Conservation (phyloP, 1,140 invertebrate genomes). For the Sminthurinus signatus region DNA sequence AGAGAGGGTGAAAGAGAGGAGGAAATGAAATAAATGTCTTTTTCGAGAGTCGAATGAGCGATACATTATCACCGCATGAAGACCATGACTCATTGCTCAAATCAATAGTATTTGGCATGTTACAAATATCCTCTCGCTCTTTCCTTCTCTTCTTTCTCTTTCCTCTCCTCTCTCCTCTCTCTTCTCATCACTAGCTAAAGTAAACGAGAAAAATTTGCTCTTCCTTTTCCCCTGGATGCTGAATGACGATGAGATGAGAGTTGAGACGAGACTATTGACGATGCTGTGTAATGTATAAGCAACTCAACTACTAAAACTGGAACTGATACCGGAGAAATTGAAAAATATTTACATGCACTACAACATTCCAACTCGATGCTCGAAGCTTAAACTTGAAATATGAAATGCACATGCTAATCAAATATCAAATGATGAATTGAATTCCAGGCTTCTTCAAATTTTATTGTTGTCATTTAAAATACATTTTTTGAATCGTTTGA, state of each 20-base stretch:
- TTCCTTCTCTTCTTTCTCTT: slow-evolving; percentile 13
- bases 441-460: too few relatives aligned
- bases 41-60: slow-evolving; percentile 25
- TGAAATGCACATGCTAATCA: too few relatives aligned
- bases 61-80: slow-evolving; percentile 32
- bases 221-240: slow-evolving; percentile 3
- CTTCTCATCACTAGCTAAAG: neutral
- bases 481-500: too few relatives aligned
- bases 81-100: slow-evolving; percentile 31
- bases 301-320: too few relatives aligned
- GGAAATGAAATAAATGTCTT: slow-evolving; percentile 23
- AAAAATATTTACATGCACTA: too few relatives aligned
- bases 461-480: too few relatives aligned
- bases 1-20: slow-evolving; percentile 2
- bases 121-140: slow-evolving; percentile 23
- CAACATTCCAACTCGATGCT: too few relatives aligned
- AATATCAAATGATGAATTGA: too few relatives aligned
- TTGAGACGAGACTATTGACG: too few relatives aligned
- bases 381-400: too few relatives aligned
- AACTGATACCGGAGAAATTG: too few relatives aligned
- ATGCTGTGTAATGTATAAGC: too few relatives aligned
- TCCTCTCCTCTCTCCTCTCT: slow-evolving; percentile 10
- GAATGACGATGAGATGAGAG: neutral
- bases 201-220: neutral
- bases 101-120: slow-evolving; percentile 29